Percentiles rank a stretch among this genome's conserved stretches.
These are phyloP conservation scores for Temnothorax curvispinosus DNA, from an alignment of 1,140 invertebrate genomes.

Conservation along the genomic window DNA sequence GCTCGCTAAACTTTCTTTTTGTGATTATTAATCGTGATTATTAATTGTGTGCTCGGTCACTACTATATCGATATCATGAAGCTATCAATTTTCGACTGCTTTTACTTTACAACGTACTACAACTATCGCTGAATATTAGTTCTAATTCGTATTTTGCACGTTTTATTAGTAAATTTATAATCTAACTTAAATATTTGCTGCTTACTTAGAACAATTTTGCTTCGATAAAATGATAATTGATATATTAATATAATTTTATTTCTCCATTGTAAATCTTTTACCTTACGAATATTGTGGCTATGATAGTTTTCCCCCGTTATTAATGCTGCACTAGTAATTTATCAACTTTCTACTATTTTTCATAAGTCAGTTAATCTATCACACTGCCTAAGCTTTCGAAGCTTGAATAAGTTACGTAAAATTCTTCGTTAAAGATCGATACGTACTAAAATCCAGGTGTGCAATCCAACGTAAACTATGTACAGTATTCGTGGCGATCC, in stretches of 20 bases:
- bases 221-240: neutral
- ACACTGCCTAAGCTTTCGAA: slow-evolving; percentile 5
- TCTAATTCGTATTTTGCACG: neutral
- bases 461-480: slow-evolving; percentile 31
- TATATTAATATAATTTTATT: neutral
- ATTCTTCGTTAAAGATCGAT: slow-evolving; percentile 18
- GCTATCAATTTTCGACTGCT: slow-evolving; percentile 5
- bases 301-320: neutral
- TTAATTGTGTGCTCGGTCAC: slow-evolving; percentile 10
- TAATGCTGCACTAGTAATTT: neutral
- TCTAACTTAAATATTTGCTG: slow-evolving; percentile 15
- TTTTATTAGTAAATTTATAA: neutral
- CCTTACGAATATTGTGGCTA: neutral
- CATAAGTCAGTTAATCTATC: slow-evolving; percentile 12
- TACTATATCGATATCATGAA: slow-evolving; percentile 2
- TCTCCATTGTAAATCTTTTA: neutral
- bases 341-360: slow-evolving; percentile 4
- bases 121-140: neutral
- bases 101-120: neutral
- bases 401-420: neutral
- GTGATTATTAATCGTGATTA: neutral
- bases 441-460: slow-evolving; percentile 33
- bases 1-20: slow-evolving; percentile 14
- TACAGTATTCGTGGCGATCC: slow-evolving; percentile 24
- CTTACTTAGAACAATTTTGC: neutral